Percentiles rank a stretch among this genome's conserved stretches.
These are phyloP conservation scores for Podarcis lilfordi DNA, from an alignment of 2,797 vertebrate genomes.

Conservation along the genomic window DNA sequence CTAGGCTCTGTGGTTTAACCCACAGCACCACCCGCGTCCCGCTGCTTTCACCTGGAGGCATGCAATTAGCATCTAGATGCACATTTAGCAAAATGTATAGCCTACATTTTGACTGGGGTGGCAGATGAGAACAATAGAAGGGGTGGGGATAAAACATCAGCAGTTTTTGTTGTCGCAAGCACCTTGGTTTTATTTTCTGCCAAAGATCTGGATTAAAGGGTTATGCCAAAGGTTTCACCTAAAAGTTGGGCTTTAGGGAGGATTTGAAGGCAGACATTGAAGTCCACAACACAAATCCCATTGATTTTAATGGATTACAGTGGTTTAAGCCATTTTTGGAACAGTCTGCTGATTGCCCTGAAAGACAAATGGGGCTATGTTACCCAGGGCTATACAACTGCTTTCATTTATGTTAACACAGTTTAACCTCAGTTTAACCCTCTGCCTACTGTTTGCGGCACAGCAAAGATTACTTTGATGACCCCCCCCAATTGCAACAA, in stretches of 20 bases:
- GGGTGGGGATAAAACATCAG: not conserved
- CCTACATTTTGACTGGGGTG: not conserved
- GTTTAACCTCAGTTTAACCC: conserved; percentile 80
- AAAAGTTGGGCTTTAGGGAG: conserved; percentile 6
- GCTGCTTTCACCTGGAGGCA: not conserved
- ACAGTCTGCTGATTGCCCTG: not conserved
- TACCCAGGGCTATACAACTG: conserved; percentile 68
- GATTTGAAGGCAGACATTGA: conserved; percentile 12
- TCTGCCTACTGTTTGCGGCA: conserved; percentile 75
- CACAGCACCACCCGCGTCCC: too few species aligned
- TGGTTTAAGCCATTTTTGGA: not conserved
- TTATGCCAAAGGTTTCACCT: not conserved
- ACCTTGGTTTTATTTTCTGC: not conserved
- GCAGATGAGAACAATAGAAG: too few species aligned
- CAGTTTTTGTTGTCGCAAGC: not conserved
- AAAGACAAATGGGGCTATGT: not conserved
- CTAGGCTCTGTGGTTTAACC: too few species aligned
- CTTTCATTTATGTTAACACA: conserved; percentile 80
- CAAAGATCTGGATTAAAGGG: not conserved
- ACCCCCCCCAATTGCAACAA: conserved; percentile 57
- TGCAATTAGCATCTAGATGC: not conserved
- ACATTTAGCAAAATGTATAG: too few species aligned
- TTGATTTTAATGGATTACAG: conserved; percentile 14
- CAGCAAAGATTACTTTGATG: conserved; percentile 76
- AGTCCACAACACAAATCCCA: not conserved